Percentiles rank a stretch among this genome's conserved stretches.
These are phyloP conservation scores for Scaptomyza parva DNA, from an alignment of 2,888 invertebrate genomes.

Conservation along the genomic window DNA sequence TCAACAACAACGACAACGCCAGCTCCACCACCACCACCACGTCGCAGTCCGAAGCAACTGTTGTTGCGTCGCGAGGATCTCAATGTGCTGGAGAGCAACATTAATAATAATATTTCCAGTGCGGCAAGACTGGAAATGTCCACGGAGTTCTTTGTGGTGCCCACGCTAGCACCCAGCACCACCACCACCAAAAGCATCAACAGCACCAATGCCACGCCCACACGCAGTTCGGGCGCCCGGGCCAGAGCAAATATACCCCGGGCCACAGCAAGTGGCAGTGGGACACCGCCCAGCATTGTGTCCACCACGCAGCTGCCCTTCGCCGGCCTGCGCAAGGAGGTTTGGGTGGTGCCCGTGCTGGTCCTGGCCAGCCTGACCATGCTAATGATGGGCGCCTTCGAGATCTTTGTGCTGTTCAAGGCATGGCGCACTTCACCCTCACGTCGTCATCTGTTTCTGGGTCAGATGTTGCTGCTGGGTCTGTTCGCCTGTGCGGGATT, in stretches of 20 bases:
- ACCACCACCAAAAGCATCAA: conserved; percentile 6
- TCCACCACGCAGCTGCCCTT: conserved; percentile 80
- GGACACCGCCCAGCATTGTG: conserved; percentile 80
- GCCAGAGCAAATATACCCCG: conserved; percentile 66
- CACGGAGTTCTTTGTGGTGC: conserved; percentile 93
- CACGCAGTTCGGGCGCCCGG: conserved; percentile 67
- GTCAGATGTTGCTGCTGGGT: conserved; percentile 93
- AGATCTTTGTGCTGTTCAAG: conserved; percentile 94
- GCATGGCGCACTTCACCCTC: conserved; percentile 93
- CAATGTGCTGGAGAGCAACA: conserved; percentile 59
- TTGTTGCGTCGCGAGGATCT: conserved; percentile 77
- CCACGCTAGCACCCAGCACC: conserved; percentile 85
- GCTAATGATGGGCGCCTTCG: conserved; percentile 93
- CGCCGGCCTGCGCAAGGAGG: conserved; percentile 88
- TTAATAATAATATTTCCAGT: conserved; percentile 76
- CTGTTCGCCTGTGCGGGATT: conserved; percentile 92
- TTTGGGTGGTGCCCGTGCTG: conserved; percentile 96
- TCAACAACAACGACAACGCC: conserved; percentile 5
- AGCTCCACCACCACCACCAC: conserved; percentile 35
- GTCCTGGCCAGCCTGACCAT: conserved; percentile 93
- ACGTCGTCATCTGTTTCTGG: conserved; percentile 93
- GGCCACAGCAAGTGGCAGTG: conserved; percentile 46
- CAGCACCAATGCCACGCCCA: conserved; percentile 51
- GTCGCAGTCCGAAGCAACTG: conserved; percentile 71
- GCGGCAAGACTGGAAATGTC: conserved; percentile 89